Evolutionary conservation across 1,140 invertebrate species (phyloP), one percentile per base, ranked within the genome.

Genomic region (Zaprionus lachaisei): DNA sequence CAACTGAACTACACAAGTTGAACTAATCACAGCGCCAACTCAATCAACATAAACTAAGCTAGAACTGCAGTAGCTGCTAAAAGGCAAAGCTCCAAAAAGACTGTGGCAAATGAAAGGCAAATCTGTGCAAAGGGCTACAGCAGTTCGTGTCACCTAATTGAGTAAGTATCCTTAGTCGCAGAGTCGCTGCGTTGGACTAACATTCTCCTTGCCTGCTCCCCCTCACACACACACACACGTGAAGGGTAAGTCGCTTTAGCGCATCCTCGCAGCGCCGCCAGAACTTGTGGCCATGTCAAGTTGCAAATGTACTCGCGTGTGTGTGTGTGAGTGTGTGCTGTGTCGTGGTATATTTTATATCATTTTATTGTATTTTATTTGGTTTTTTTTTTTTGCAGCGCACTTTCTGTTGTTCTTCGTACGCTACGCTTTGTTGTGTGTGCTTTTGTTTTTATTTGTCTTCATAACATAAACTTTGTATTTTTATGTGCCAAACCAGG

Each of bases 381-480:
- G 58, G 38, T 72, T 72, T 72, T 11, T 69, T 20, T 74, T 47
- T 47, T 38, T 38, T 5, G 37, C 37, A 47, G 41, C 75, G 74
- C 71, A 76, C 84, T 87, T 84, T 72, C 63, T 81, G 83, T 84
- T 89, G 71, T 79, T 87, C 70, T 89, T 84, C 41, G n/a, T 67
- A 77, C 75, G 41, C 41, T 47, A 17, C n/a, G 80, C 74, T 70
- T 77, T 89, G 80, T 79, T 78, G 47, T 83, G 51, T 83, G 65
- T 81, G 78, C 78, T 81, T 79, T 89, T 87, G 55, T 89, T 89
- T 89, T 89, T 90, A 85, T 89, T 89, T 89, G 85, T 89, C 81
- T 89, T 89, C 84, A 89, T 89, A 89, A 90, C 85, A 89, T 89
- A 89, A 89, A 89, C 81, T 89, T 89, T 89, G 85, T 90, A 90